Conservation (phyloP, 2,113 vertebrate species). For the Scartelaos histophorus region DNA sequence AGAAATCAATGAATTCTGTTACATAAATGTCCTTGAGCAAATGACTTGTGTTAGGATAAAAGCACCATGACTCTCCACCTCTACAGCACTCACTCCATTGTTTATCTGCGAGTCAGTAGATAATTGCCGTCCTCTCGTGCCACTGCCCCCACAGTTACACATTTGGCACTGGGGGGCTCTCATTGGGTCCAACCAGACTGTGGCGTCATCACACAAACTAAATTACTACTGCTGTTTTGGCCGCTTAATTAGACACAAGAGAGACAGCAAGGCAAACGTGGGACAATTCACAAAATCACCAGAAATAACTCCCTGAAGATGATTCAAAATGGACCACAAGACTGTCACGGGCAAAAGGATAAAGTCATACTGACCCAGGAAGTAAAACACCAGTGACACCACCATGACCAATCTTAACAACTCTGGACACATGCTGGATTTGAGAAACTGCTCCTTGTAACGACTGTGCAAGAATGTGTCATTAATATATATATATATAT, state of each 20-base stretch:
- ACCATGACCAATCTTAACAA: too few relatives aligned
- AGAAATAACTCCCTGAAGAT: too few relatives aligned
- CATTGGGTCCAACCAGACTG: constrained; percentile 9
- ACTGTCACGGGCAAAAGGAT: neutral
- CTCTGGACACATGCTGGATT: neutral
- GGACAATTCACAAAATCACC: neutral
- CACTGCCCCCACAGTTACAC: constrained; percentile 4
- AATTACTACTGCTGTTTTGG: constrained; percentile 18
- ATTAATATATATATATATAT: neutral
- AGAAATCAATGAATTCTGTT: neutral
- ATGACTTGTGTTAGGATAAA: neutral
- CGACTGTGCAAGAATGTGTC: too few relatives aligned
- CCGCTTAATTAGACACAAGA: constrained; percentile 6
- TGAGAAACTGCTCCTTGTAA: too few relatives aligned
- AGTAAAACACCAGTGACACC: neutral
- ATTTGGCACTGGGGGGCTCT: constrained; percentile 3
- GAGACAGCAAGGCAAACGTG: neutral
- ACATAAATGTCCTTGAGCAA: neutral
- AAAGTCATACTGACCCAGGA: constrained; percentile 1
- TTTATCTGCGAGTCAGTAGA: neutral
- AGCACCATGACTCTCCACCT: neutral
- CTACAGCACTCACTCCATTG: neutral
- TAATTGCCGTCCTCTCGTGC: constrained; percentile 18
- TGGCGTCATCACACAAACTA: neutral
- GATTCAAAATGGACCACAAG: neutral